These are phyloP conservation scores for Pachycephala philippinensis DNA, from an alignment of 2,113 vertebrate species.

Conservation along the genomic window DNA sequence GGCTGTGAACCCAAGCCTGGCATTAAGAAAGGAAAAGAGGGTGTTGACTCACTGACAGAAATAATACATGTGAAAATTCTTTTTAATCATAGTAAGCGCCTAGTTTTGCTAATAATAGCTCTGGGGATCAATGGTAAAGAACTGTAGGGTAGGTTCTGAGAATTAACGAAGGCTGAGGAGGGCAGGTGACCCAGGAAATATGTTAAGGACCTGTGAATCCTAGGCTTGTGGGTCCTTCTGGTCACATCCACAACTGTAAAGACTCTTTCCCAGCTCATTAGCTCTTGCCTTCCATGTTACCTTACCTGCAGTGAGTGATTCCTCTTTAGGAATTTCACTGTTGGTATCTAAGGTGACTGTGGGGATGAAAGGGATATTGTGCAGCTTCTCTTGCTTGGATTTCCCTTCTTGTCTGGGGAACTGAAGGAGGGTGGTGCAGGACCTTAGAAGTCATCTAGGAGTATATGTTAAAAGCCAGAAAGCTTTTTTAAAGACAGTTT, in stretches of 20 bases:
- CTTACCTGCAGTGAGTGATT: background rate
- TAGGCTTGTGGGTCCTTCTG: background rate
- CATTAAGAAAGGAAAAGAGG: background rate
- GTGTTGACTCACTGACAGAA: background rate
- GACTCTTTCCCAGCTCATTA: background rate
- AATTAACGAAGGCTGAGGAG: background rate
- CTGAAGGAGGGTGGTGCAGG: background rate
- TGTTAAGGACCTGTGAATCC: background rate
- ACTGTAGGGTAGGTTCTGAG: background rate
- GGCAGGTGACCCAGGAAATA: background rate
- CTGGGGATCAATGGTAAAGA: background rate
- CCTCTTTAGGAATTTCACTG: background rate
- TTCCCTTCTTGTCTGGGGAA: background rate
- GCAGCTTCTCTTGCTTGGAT: background rate
- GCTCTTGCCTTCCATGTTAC: background rate
- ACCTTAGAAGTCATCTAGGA: background rate
- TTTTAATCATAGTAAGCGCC: background rate
- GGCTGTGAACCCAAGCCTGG: background rate
- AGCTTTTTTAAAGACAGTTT: background rate
- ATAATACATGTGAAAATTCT: background rate
- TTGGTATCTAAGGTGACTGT: background rate
- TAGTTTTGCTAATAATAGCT: background rate
- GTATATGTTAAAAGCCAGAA: background rate
- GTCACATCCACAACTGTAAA: background rate
- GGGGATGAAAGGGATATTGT: background rate